These are phyloP conservation scores for Intoshia linei DNA, from an alignment of 1,140 invertebrate genomes.

Conservation along the genomic window DNA sequence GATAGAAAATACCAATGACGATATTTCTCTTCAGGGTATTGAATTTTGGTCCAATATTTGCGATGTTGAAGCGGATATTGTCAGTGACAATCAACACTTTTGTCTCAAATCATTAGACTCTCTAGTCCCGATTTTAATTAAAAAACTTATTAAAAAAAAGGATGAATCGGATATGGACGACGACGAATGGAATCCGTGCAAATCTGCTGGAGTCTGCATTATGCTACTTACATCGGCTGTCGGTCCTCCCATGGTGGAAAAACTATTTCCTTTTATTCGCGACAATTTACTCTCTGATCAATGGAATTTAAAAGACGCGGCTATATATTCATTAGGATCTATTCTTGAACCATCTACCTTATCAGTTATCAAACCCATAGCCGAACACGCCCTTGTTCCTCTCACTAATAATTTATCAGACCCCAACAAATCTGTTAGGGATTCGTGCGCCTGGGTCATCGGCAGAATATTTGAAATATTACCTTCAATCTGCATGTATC, in stretches of 20 bases:
- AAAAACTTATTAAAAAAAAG: conserved; percentile 9
- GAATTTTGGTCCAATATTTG: conserved; percentile 99
- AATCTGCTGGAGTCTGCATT: conserved; percentile 89
- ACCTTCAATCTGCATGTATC: conserved; percentile 69
- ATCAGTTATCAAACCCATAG: conserved; percentile 58
- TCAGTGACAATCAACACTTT: no score
- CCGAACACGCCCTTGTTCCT: conserved; percentile 74
- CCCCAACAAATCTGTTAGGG: conserved; percentile 53
- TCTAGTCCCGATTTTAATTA: no score
- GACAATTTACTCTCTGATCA: conserved; percentile 62
- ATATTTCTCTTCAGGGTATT: conserved; percentile 82
- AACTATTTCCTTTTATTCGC: conserved; percentile 81
- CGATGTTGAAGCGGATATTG: conserved; percentile 85
- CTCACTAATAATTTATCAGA: conserved; percentile 74
- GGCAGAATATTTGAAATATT: conserved; percentile 83
- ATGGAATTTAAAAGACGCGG: conserved; percentile 77
- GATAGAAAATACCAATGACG: conserved; percentile 79
- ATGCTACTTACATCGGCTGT: conserved; percentile 85
- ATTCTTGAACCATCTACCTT: conserved; percentile 53
- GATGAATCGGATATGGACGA: conserved; percentile 58
- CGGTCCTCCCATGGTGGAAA: conserved; percentile 72
- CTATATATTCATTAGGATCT: conserved; percentile 80
- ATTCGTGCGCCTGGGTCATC: conserved; percentile 88
- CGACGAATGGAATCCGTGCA: conserved; percentile 96
- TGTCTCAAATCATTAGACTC: no score